Evolutionary conservation across 2,113 vertebrate genomes (phyloP), one percentile per base, ranked within the genome.

Genomic region (Gymnogyps californianus): DNA sequence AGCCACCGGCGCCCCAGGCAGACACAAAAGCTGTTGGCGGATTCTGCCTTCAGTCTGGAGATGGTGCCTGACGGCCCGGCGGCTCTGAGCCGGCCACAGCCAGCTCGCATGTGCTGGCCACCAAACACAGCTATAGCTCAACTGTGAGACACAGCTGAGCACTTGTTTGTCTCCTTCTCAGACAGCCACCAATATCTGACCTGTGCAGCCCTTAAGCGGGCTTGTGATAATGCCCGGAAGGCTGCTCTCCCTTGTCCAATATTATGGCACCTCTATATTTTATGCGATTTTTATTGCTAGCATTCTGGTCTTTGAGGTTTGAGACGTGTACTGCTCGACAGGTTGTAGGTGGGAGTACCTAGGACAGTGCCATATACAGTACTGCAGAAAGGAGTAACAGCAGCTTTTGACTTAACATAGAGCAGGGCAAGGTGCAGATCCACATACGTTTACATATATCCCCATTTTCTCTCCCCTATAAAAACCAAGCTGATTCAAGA

Each of bases 1-100:
- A 47, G 67, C 28, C 26, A 29, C n/a, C 0, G 1, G 31, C 5
- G 0, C 65, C 25, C 31, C 0, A 0, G 20, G 25, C 38, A 36
- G 72, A 36, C 58, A 47, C 3, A 4, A 9, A 9, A 62, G 72
- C n/a, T n/a, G 38, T 24, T 10, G 69, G 16, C 55, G 3, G 10
- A 5, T 32, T 7, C 42, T 84, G 64, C 57, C 80, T 5, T 54
- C 54, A 49, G 31, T 32, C 34, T 2, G 18, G 34, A 34, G 46
- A 17, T 0, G 11, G 40, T 9, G 21, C 26, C 40, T 1, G 40
- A 9, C 34, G 62, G 36, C 40, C 55, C 5, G 4, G 47, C 3
- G 2, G 34, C 75, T 55, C 59, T 2, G 40, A 42, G 76, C 55
- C 3, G 12, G 32, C 38, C 80, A 5, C 29, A 32, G 77, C 54